Evolutionary conservation across 1,140 invertebrate genomes (phyloP), one percentile per base, ranked within the genome.

Genomic region (Vollenhovia emeryi): DNA sequence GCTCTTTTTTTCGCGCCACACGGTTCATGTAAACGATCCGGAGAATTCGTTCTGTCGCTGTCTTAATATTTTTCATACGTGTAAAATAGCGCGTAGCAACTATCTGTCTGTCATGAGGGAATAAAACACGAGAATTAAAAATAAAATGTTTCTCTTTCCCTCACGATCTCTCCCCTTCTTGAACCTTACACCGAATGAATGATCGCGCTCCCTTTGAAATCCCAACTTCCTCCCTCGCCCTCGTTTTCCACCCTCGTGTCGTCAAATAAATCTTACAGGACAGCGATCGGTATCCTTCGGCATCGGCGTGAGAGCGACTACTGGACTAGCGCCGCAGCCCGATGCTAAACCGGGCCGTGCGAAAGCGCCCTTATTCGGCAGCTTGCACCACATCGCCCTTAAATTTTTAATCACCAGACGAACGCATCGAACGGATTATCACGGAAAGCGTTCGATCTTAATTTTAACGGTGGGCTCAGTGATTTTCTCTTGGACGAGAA

Each of bases 211-310:
- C 76, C 76, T 79, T 79, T 79, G 74, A 76, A 76, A 62, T 76
- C 55, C 55, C 18, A 3, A 24, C 40, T 62, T 62, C 27, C 27
- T 64, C 74, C 57, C 74, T 78, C 40, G 27, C 18, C 24, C 55
- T 62, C 74, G 36, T 48, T 64, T 78, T 64, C 74, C 74, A 78
- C 57, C 57, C 74, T 78, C 74, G n/a, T 50, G 74, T 78, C 57
- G 57, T 78, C 57, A 64, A 78, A 64, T 78, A 78, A 78, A 78
- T 78, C 74, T 78, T 78, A 78, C 57, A 64, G 74, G 74, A 64
- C 57, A 33, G 57, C 74, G 27, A 78, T 78, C 52, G 73, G 50
- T 50, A 50, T 30, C 21, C 48, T 78, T 78, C 57, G 73, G 27
- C 52, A 13, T 75, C 55, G 74, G 9, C 15, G 55, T 9, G 36